phyloP scores from a whole-genome alignment of 2,888 invertebrate species.

The Caenorhabditis auriculariae region DNA sequence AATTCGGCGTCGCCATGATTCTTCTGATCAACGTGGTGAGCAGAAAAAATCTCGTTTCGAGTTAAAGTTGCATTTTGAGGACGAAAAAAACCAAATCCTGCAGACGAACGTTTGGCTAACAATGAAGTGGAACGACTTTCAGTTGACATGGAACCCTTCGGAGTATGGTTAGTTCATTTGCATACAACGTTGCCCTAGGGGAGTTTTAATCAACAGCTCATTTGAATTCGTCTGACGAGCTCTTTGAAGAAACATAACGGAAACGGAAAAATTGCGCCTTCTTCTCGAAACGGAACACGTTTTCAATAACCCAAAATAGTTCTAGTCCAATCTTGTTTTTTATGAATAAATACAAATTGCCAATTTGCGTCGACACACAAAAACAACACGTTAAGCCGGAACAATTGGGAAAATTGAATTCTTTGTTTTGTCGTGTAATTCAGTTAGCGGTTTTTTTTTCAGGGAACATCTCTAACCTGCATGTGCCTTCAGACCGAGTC shows the following conservation, averaged over 20 bases:
- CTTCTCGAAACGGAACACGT: no score
- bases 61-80: conserved; percentile 22
- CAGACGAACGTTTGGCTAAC: conserved; percentile 64
- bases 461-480: conserved; percentile 46
- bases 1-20: conserved; percentile 67
- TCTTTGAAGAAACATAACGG: no score
- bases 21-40: conserved; percentile 68
- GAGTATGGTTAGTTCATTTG: conserved; percentile 63
- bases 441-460: neutral
- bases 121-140: conserved; percentile 63
- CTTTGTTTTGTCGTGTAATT: neutral
- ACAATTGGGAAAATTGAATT: neutral
- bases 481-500: conserved; percentile 63
- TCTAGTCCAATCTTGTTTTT: no score
- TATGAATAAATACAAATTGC: neutral
- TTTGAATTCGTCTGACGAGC: no score
- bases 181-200: neutral
- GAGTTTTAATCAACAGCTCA: neutral
- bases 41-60: conserved; percentile 11
- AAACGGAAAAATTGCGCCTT: no score
- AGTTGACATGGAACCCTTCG: conserved; percentile 66
- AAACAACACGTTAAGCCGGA: neutral
- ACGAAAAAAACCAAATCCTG: conserved; percentile 63
- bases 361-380: neutral
- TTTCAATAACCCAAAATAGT: no score